Evolutionary conservation across 2,797 vertebrate species (phyloP).

Genomic region (Babyrousa celebensis): DNA sequence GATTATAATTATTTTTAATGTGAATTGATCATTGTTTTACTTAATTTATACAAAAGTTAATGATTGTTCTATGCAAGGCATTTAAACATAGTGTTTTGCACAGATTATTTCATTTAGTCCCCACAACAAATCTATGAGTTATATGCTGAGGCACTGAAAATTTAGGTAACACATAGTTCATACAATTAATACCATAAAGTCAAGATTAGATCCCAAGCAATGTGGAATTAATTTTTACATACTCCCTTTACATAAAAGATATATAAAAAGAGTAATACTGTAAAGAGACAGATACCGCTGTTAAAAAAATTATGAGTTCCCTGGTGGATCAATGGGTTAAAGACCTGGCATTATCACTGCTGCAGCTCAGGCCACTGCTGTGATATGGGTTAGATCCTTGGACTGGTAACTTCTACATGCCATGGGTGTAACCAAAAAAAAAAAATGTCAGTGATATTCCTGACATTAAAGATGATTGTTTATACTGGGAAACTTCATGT

Average conservation of each 20-base stretch:
- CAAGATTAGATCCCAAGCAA: background rate
- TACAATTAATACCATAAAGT: background rate
- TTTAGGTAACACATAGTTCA: background rate
- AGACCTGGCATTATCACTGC: too few species aligned
- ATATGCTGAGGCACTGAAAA: background rate
- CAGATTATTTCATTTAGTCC: background rate
- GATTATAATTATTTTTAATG: background rate
- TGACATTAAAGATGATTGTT: background rate
- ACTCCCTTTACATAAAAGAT: background rate
- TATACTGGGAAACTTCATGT: background rate
- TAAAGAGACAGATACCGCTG: background rate
- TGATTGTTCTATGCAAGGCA: background rate
- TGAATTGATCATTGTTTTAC: background rate
- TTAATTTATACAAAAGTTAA: background rate
- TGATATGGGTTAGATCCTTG: too few species aligned
- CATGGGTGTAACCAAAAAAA: too few species aligned
- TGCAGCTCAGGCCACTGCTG: too few species aligned
- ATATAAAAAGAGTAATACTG: background rate
- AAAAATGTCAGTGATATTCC: background rate
- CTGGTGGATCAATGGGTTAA: too few species aligned
- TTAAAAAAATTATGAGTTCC: background rate
- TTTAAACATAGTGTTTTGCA: background rate
- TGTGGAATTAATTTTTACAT: background rate
- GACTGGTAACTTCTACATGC: too few species aligned
- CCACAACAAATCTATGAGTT: background rate